Conservation (phyloP, 1,140 invertebrate genomes). For the Glossosoma conforme region DNA sequence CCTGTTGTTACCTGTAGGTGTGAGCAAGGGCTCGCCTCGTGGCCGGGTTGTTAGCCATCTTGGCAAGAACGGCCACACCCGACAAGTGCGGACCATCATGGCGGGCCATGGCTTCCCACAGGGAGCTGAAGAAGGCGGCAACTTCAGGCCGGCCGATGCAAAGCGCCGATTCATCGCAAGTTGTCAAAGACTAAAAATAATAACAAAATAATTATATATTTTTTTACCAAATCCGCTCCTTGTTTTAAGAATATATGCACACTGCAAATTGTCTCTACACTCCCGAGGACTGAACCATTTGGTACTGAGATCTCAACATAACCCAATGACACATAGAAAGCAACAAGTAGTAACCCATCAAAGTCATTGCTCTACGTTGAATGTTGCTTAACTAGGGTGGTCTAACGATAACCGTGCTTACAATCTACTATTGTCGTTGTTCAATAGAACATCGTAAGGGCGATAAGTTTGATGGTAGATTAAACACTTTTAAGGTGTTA, state of each 20-base stretch:
- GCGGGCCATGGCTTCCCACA: constrained; percentile 46
- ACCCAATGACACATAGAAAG: neutral
- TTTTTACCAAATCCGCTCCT: neutral
- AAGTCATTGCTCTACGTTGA: no score
- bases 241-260: neutral
- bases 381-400: no score
- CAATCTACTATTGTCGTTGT: no score
- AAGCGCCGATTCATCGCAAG: constrained; percentile 44
- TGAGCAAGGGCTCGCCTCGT: constrained; percentile 58
- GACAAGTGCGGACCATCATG: constrained; percentile 51
- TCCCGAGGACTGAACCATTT: neutral
- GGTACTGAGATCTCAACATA: neutral
- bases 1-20: constrained; percentile 59
- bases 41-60: constrained; percentile 54
- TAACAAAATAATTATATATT: neutral
- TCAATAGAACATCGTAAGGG: no score
- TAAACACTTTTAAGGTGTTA: no score
- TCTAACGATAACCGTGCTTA: no score
- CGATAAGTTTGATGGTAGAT: no score
- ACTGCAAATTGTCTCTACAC: neutral
- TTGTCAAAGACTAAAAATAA: constrained; percentile 41
- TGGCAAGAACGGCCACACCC: constrained; percentile 56
- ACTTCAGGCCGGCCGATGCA: constrained; percentile 44
- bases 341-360: neutral
- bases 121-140: constrained; percentile 44